Base-by-base conservation (phyloP, 1,140 invertebrate genomes). In the Chymomyza costata region DNA sequence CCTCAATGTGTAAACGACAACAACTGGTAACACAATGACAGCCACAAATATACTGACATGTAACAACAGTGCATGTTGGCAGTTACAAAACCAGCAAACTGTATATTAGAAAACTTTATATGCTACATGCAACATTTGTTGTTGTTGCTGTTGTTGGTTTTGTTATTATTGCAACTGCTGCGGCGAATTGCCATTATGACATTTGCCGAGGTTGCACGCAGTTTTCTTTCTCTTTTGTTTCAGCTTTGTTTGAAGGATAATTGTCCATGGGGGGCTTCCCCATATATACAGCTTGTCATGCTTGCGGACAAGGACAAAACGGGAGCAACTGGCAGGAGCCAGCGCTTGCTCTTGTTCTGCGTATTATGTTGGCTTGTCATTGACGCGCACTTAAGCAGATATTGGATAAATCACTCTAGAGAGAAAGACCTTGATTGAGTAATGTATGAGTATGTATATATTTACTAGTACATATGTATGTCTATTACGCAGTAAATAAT, bases 221-320 rank as follows among this genome's bases (percentile, higher is more conserved):
- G 38, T 34, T 21, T 49, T n/a, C 19, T 17, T 6, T 30, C 13
- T 21, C 16, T 13, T 34, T 25, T 41, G 11, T 31, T 18, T n/a
- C n/a, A n/a, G n/a, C n/a, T n/a, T n/a, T n/a, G n/a, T n/a, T 19
- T 47, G 44, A 71, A 71, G 68, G 68, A 71, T 71, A 71, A 66
- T 71, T 71, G 68, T 48, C 48, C 57, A 45, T 37, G n/a, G 49
- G n/a, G 45, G 48, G 38, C 38, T 59, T 65, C 66, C 66, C 64
- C 69, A n/a, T n/a, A n/a, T n/a, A n/a, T n/a, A n/a, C n/a, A 46
- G 43, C 34, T 21, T 55, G 49, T 51, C 41, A 64, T 30, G 39
- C 46, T 53, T 37, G 8, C 6, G 2, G 37, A 15, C 32, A 11
- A 47, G 47, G 25, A 14, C 6, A 40, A 18, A 11, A n/a, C n/a